phyloP scores from a whole-genome alignment of 2,113 vertebrate species.

The Sigmodon hispidus region DNA sequence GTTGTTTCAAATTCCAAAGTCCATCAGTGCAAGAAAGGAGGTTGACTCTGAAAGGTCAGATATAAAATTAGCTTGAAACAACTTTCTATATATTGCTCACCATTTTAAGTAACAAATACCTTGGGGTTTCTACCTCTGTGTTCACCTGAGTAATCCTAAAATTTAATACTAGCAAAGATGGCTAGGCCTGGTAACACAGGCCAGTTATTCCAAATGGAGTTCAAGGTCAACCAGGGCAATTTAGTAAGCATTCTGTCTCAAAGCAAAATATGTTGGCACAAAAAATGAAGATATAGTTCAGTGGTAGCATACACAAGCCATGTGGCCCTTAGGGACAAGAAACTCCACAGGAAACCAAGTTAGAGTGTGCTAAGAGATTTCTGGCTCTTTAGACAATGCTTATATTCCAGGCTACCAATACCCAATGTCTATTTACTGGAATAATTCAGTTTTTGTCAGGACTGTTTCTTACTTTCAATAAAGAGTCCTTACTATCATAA shows the following conservation, averaged over 20 bases:
- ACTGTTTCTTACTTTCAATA: not conserved
- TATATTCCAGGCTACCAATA: not conserved
- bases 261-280: not conserved
- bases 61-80: not conserved
- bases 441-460: slow-evolving; percentile 25
- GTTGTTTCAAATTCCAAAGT: not conserved
- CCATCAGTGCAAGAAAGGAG: not conserved
- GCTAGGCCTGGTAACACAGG: not conserved
- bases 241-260: not conserved
- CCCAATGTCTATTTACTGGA: not conserved
- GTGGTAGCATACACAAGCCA: not conserved
- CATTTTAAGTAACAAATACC: not conserved
- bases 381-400: not conserved
- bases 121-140: not conserved
- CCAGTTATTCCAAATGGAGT: not conserved
- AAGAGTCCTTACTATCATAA: not conserved
- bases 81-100: not conserved
- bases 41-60: not conserved
- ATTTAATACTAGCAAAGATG: not conserved
- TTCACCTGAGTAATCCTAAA: not conserved
- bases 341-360: not conserved
- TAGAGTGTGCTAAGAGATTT: not conserved
- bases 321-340: not conserved
- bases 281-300: not conserved
- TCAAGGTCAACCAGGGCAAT: not conserved